These are phyloP conservation scores for Illadopsis cleaveri DNA, from an alignment of 2,113 vertebrate genomes.

Conservation along the genomic window DNA sequence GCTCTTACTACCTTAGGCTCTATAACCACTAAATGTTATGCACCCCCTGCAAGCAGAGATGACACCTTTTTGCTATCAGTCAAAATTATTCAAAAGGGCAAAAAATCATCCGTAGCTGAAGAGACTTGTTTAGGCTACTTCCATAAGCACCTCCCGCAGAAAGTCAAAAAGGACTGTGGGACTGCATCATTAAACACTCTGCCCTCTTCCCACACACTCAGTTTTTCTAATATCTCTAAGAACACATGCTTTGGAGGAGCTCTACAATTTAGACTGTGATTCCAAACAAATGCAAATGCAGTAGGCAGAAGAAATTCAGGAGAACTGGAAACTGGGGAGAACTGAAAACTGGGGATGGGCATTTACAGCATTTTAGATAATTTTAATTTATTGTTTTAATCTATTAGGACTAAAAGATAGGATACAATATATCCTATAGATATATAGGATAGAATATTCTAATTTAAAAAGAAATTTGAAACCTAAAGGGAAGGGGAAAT, in stretches of 20 bases:
- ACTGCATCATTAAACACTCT: background rate
- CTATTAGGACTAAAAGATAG: background rate
- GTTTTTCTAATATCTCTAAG: background rate
- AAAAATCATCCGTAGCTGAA: background rate
- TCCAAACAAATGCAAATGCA: background rate
- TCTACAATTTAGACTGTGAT: background rate
- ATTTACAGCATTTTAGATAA: background rate
- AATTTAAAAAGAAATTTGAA: background rate
- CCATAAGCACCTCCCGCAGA: background rate
- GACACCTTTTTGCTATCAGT: background rate
- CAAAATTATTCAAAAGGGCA: background rate
- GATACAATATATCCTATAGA: background rate
- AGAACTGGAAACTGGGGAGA: background rate
- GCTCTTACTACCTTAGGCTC: background rate
- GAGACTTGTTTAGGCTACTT: background rate
- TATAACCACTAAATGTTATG: background rate
- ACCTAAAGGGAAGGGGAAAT: background rate
- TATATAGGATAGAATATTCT: background rate
- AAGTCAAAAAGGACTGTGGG: background rate
- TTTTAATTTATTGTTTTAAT: background rate
- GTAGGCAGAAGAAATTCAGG: background rate
- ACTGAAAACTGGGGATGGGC: rapidly evolving
- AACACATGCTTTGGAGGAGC: background rate
- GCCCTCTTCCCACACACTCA: background rate
- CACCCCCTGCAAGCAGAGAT: background rate